phyloP scores from a whole-genome alignment of 2,888 invertebrate genomes.

The Philhelius pedissequus region DNA sequence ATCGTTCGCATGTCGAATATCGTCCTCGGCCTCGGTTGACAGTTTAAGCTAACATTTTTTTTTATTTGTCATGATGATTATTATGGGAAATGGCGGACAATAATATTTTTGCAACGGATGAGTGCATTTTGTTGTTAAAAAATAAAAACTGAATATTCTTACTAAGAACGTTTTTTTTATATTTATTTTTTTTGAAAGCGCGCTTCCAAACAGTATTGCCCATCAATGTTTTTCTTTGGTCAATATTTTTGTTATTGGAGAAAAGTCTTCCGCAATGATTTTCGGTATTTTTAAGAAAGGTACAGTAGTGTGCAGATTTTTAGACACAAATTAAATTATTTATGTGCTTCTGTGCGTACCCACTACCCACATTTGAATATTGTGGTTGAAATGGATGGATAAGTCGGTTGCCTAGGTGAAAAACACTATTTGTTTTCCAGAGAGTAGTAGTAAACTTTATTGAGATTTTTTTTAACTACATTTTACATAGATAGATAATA shows the following conservation, averaged over 20 bases:
- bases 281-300: neutral
- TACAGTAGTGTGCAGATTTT: neutral
- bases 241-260: constrained; percentile 36
- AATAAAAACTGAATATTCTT: constrained; percentile 41
- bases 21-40: constrained; percentile 61
- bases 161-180: neutral
- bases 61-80: constrained; percentile 54
- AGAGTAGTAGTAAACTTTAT: no score
- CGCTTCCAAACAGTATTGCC: constrained; percentile 52
- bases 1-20: constrained; percentile 30
- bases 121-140: constrained; percentile 66
- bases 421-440: no score
- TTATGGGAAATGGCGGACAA: constrained; percentile 49
- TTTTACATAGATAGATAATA: no score
- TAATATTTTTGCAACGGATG: constrained; percentile 68
- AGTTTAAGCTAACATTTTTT: constrained; percentile 57
- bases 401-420: no score
- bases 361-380: no score
- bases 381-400: no score
- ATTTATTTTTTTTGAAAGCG: neutral
- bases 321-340: neutral
- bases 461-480: no score
- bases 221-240: constrained; percentile 50
- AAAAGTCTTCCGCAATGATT: constrained; percentile 53
- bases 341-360: no score